phyloP scores from a whole-genome alignment of 2,797 vertebrate genomes.

The Labroides dimidiatus region DNA sequence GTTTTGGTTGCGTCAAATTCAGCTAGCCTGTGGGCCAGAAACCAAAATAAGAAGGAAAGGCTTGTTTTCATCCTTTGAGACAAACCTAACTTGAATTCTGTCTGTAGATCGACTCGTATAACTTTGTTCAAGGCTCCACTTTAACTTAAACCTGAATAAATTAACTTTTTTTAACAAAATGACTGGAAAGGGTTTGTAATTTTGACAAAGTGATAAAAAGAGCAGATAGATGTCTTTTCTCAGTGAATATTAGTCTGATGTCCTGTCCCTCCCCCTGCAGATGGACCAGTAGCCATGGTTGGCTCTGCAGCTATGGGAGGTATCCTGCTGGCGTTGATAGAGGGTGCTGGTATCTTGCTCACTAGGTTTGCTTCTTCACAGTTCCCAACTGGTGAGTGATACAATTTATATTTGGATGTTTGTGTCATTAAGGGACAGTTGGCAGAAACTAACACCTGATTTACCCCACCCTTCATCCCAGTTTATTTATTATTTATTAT shows the following conservation, averaged over 20 bases:
- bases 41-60: too few relatives aligned
- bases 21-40: too few relatives aligned
- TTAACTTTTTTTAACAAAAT: too few relatives aligned
- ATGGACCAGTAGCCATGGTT: conserved; percentile 95
- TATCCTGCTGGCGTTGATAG: conserved; percentile 95
- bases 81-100: too few relatives aligned
- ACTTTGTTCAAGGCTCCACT: too few relatives aligned
- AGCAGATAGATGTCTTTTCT: background rate
- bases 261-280: conserved; percentile 71
- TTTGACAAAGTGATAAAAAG: background rate
- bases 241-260: fast-evolving
- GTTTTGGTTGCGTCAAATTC: too few relatives aligned
- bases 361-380: conserved; percentile 95
- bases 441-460: too few relatives aligned
- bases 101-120: too few relatives aligned
- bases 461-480: too few relatives aligned
- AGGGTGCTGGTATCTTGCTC: conserved; percentile 95
- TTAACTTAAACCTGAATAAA: too few relatives aligned
- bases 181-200: background rate
- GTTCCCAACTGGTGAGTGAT: conserved; percentile 90
- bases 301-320: conserved; percentile 98
- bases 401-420: background rate
- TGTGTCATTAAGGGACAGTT: background rate
- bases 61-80: too few relatives aligned
- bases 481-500: too few relatives aligned